Conservation (phyloP, 64 coral and sea anemone genomes). For the Platygyra sinensis region DNA sequence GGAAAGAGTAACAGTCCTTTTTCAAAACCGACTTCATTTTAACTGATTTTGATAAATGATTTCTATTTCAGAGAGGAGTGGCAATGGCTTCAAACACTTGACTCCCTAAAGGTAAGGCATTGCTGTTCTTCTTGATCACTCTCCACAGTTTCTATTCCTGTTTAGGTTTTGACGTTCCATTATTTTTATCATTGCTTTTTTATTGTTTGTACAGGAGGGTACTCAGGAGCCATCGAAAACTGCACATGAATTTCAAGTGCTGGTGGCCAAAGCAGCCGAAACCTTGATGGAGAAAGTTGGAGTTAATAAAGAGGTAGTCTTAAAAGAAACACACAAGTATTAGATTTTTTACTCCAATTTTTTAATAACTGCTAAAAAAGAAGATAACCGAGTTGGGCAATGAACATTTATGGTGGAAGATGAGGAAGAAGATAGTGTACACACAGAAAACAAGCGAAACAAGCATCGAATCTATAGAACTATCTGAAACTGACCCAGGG, state of each 20-base stretch:
- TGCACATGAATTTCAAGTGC: conserved; percentile 79
- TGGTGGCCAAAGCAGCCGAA: conserved; percentile 81
- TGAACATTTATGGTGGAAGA: no score
- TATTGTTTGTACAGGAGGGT: conserved; percentile 43
- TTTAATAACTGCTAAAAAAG: no score
- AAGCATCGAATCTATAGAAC: no score
- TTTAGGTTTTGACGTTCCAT: not conserved
- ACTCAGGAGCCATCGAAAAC: conserved; percentile 73
- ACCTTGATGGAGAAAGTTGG: conserved; percentile 92
- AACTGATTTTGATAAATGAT: not conserved
- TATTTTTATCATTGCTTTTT: not conserved
- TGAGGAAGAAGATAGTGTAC: no score
- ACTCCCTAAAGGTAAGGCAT: conserved; percentile 60
- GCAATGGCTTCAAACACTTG: conserved; percentile 93
- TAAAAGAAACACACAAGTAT: no score
- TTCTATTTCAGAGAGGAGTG: conserved; percentile 86
- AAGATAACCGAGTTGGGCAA: no score
- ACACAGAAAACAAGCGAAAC: no score
- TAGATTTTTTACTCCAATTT: no score
- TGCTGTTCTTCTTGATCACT: not conserved
- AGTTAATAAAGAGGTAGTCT: conserved; percentile 85
- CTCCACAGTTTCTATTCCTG: not conserved
- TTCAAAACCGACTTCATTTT: no score
- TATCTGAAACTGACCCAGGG: no score
- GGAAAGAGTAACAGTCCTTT: no score